A percentile compares a stretch with the other conserved stretches of the same genome.
Evolutionary conservation across 2,113 vertebrate species (phyloP).

Genomic region (Origma solitaria): DNA sequence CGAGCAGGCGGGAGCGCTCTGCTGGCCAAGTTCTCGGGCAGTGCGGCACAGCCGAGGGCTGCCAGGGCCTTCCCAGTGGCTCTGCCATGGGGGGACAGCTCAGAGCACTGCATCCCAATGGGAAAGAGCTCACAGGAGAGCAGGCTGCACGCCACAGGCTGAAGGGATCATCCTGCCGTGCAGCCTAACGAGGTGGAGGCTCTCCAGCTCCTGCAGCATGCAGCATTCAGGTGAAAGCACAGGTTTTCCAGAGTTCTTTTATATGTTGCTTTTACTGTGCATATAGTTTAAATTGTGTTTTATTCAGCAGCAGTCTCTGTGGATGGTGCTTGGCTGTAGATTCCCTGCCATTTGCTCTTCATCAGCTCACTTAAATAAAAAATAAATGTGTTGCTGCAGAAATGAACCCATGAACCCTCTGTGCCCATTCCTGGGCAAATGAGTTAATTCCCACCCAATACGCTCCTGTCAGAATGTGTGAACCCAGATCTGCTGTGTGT

Average conservation of each 20-base stretch:
- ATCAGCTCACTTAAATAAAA: neutral
- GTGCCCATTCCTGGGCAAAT: neutral
- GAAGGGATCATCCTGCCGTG: fast-evolving
- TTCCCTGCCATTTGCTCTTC: neutral
- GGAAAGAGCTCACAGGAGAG: fast-evolving
- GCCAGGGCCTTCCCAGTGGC: neutral
- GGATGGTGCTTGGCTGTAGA: neutral
- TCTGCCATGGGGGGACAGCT: fast-evolving
- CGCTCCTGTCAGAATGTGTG: neutral
- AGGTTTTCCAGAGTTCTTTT: neutral
- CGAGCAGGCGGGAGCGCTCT: fast-evolving
- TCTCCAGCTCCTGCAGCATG: neutral
- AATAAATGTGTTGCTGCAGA: neutral
- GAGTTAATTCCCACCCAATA: neutral
- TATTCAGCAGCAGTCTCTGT: neutral
- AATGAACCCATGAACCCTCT: neutral
- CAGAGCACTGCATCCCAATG: fast-evolving
- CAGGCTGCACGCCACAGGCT: fast-evolving
- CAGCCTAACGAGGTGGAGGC: neutral
- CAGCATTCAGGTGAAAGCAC: neutral
- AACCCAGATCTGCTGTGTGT: neutral
- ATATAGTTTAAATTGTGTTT: neutral
- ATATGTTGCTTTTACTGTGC: neutral
- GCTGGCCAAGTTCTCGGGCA: neutral
- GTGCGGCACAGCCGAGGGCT: fast-evolving